Evolutionary conservation across 2,113 vertebrate species (phyloP).

Genomic region (Octodon degus): DNA sequence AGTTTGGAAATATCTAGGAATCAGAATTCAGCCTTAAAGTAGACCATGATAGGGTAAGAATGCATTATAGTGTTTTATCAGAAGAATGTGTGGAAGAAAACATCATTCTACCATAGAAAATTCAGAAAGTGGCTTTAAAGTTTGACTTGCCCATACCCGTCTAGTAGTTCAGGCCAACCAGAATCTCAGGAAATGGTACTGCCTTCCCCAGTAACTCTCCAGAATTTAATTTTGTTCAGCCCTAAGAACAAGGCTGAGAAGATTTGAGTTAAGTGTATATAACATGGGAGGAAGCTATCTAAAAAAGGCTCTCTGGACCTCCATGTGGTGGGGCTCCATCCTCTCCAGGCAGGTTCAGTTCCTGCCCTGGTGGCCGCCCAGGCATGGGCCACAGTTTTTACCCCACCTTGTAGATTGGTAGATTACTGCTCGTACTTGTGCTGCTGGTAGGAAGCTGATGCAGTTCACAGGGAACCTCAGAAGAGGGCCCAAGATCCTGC

Average conservation of each 20-base stretch:
- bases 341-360: neutral
- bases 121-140: neutral
- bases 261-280: neutral
- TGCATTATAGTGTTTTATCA: neutral
- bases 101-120: neutral
- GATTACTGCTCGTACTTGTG: neutral
- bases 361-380: no score
- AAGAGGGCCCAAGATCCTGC: neutral
- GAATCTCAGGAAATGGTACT: neutral
- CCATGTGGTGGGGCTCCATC: neutral
- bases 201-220: neutral
- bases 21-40: no score
- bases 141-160: neutral
- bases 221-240: neutral
- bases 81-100: neutral
- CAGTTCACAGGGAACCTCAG: neutral
- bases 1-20: no score
- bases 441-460: accelerated
- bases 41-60: neutral
- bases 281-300: neutral
- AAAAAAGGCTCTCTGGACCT: no score
- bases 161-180: neutral
- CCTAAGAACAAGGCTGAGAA: neutral
- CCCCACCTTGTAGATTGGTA: accelerated
- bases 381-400: neutral